phyloP scores from a whole-genome alignment of 2,888 invertebrate species.

The Spialia ferax region DNA sequence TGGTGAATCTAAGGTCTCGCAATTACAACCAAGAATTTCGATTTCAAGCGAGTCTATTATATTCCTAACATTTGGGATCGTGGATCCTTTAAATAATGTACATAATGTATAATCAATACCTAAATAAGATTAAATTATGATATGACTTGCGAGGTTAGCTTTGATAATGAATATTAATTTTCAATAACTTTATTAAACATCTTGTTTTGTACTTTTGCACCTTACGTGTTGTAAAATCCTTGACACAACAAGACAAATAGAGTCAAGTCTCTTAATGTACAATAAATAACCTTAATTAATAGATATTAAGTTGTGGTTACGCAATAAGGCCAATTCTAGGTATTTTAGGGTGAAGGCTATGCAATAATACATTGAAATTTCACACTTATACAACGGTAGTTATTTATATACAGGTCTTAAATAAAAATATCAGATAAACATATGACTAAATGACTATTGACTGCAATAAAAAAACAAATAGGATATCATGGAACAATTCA shows the following conservation, averaged over 20 bases:
- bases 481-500: no score
- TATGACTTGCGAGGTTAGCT: neutral
- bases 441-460: no score
- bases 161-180: conserved; percentile 5
- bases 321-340: conserved; percentile 14
- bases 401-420: neutral
- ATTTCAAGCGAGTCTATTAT: conserved; percentile 8
- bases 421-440: no score
- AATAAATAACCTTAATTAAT: conserved; percentile 29
- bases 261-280: conserved; percentile 11
- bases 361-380: conserved; percentile 12
- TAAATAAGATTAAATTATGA: neutral
- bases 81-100: neutral
- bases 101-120: neutral
- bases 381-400: no score
- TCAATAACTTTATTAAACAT: neutral
- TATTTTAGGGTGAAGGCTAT: conserved; percentile 8
- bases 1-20: conserved; percentile 51
- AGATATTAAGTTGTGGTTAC: conserved; percentile 31
- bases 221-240: conserved; percentile 14
- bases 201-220: conserved; percentile 8
- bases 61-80: conserved; percentile 15
- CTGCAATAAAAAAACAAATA: no score
- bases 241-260: conserved; percentile 24
- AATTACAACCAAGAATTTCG: conserved; percentile 44